Conservation (phyloP, 2,888 invertebrate species). For the Andrena camellia region DNA sequence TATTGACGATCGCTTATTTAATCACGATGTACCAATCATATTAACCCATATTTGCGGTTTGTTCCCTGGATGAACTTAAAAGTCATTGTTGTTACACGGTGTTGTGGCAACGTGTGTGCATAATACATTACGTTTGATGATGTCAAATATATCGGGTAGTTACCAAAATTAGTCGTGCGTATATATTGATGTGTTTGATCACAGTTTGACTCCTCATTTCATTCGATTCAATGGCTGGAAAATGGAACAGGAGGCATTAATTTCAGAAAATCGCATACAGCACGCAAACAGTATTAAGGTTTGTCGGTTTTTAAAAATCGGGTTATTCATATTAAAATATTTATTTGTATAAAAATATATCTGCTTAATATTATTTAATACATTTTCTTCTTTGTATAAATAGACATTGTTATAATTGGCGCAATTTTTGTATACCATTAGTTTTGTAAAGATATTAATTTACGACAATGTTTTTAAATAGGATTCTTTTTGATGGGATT, state of each 20-base stretch:
- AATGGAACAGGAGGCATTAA: constrained; percentile 10
- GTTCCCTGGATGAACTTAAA: constrained; percentile 26
- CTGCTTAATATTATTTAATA: too few species aligned
- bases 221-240: constrained; percentile 16
- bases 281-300: too few species aligned
- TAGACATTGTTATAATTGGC: too few species aligned
- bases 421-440: too few species aligned
- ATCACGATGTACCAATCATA: constrained; percentile 19
- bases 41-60: constrained; percentile 10
- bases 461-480: too few species aligned
- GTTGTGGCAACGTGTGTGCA: constrained; percentile 2
- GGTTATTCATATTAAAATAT: too few species aligned
- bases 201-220: not conserved
- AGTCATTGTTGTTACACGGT: not conserved
- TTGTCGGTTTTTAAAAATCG: too few species aligned
- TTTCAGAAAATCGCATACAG: not conserved
- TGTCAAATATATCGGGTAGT: constrained; percentile 22
- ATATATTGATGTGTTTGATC: constrained; percentile 33
- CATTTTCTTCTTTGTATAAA: too few species aligned
- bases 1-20: constrained; percentile 7
- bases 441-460: too few species aligned
- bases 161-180: constrained; percentile 25
- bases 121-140: constrained; percentile 15
- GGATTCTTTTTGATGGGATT: too few species aligned
- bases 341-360: too few species aligned